A percentile compares a stretch with the other conserved stretches of the same genome.
Evolutionary conservation across 1,140 invertebrate species (phyloP).

Genomic region (Lepidurus arcticus): DNA sequence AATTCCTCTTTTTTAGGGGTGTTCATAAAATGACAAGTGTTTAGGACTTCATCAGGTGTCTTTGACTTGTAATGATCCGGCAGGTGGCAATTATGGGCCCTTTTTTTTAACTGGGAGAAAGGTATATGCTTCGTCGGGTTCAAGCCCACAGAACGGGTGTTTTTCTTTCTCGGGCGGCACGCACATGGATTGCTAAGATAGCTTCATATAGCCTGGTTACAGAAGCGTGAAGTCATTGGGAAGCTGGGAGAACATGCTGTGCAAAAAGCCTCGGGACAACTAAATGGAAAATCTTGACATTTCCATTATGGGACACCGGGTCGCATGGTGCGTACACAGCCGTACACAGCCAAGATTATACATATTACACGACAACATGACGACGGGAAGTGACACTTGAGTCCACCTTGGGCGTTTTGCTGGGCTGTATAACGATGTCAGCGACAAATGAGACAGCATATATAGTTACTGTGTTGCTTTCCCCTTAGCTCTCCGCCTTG

Average conservation of each 20-base stretch:
- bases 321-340: not conserved
- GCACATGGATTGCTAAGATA: no score
- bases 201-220: no score
- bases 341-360: not conserved
- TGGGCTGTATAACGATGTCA: not conserved
- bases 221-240: no score
- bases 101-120: no score
- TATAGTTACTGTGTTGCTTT: not conserved
- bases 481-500: not conserved
- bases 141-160: no score
- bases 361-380: not conserved
- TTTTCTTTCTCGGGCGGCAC: no score
- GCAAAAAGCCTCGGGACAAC: no score
- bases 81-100: no score
- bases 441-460: constrained; percentile 12
- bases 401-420: not conserved
- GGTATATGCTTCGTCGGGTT: no score
- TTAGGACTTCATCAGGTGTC: constrained; percentile 10
- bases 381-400: constrained; percentile 13
- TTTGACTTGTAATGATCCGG: not conserved
- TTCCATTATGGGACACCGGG: not conserved
- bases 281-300: not conserved
- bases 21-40: not conserved
- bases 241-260: no score
- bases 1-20: not conserved